A percentile compares a stretch with the other conserved stretches of the same genome.
Evolutionary conservation across 2,888 invertebrate species (phyloP).

Genomic region (Petrolisthes cinctipes): DNA sequence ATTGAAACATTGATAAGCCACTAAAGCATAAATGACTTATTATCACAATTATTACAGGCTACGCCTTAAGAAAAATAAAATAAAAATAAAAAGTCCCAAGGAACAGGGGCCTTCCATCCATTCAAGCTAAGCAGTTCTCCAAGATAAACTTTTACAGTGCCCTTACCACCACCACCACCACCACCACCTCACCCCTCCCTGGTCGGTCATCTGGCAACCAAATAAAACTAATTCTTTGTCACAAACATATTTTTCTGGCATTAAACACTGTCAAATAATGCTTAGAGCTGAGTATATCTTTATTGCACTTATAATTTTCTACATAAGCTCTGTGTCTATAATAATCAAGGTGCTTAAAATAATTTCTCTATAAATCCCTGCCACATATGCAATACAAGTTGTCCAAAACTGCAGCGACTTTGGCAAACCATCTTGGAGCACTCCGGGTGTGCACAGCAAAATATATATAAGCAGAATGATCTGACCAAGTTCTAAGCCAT

Average conservation of each 20-base stretch:
- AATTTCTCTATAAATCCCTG: slow-evolving; percentile 42
- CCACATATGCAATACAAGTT: slow-evolving; percentile 45
- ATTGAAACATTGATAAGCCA: slow-evolving; percentile 41
- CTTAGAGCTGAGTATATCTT: slow-evolving; percentile 48
- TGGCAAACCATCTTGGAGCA: slow-evolving; percentile 45
- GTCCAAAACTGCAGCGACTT: slow-evolving; percentile 41
- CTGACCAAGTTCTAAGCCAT: slow-evolving; percentile 34
- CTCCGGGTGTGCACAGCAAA: slow-evolving; percentile 39
- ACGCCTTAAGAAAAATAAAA: slow-evolving; percentile 37
- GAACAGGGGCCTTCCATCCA: slow-evolving; percentile 46
- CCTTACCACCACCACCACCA: slow-evolving; percentile 41
- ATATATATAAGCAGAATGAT: slow-evolving; percentile 42
- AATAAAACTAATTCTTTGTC: slow-evolving; percentile 14
- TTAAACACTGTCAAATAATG: slow-evolving; percentile 31
- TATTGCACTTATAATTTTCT: slow-evolving; percentile 51
- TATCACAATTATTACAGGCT: slow-evolving; percentile 46
- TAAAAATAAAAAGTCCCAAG: slow-evolving; percentile 41
- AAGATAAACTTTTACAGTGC: slow-evolving; percentile 20
- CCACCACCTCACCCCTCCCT: slow-evolving; percentile 47
- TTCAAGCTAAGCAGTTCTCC: slow-evolving; percentile 32
- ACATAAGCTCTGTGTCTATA: slow-evolving; percentile 11
- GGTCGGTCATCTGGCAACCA: slow-evolving; percentile 20
- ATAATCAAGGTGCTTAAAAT: slow-evolving; percentile 51
- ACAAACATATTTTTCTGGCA: slow-evolving; percentile 38
- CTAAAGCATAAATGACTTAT: slow-evolving; percentile 47